A percentile compares a stretch with the other conserved stretches of the same genome.
phyloP scores from a whole-genome alignment of 2,113 vertebrate genomes.

The Gorsachius goisagi region DNA sequence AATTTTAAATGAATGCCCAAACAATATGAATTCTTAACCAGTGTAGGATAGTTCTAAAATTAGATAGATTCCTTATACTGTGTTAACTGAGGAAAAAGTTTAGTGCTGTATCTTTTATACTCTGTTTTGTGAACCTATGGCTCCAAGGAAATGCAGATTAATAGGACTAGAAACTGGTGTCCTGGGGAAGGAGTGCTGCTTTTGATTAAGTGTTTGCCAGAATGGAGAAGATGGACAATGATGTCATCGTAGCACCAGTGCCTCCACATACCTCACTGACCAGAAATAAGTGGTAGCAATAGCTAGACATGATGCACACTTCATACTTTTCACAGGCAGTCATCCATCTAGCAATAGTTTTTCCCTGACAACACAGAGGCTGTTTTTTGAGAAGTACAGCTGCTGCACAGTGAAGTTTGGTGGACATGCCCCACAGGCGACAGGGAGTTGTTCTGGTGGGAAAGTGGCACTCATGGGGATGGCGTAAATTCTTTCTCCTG shows the following conservation, averaged over 20 bases:
- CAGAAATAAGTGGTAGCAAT: neutral
- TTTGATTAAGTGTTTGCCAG: neutral
- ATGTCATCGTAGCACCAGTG: neutral
- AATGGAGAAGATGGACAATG: neutral
- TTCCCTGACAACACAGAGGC: neutral
- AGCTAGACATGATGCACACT: neutral
- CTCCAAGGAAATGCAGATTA: neutral
- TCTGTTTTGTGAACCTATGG: neutral
- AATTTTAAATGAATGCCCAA: neutral
- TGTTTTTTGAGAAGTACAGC: neutral
- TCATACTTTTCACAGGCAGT: neutral
- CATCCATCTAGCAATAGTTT: neutral
- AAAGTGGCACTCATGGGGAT: neutral
- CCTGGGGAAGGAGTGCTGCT: neutral
- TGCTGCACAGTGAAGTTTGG: neutral
- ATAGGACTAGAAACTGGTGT: neutral
- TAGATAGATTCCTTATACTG: neutral
- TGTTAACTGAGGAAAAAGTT: neutral
- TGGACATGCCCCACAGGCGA: neutral
- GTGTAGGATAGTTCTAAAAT: neutral
- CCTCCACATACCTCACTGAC: neutral
- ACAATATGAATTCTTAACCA: neutral
- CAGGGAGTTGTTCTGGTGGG: neutral
- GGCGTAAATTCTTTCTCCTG: neutral
- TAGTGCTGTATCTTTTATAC: neutral